phyloP scores from a whole-genome alignment of 2,113 vertebrate species.

The Planiliza haematocheilus region DNA sequence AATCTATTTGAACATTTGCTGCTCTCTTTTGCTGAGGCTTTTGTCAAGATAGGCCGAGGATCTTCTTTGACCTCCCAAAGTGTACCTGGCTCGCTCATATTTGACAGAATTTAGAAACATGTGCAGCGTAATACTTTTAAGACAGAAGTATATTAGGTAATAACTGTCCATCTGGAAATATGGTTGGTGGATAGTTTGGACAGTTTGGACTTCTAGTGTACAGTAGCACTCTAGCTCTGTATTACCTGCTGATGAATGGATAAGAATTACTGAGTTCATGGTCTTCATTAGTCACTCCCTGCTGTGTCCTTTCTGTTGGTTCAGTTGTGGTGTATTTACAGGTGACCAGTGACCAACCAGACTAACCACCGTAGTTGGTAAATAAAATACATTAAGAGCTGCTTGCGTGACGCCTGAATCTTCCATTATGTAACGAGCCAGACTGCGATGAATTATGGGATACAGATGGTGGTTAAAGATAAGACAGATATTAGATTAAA shows the following conservation, averaged over 20 bases:
- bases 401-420: background rate
- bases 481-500: slow-evolving; percentile 1
- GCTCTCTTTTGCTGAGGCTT: background rate
- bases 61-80: too few species aligned
- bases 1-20: background rate
- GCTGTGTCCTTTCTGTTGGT: background rate
- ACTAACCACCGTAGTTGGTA: background rate
- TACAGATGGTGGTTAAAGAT: background rate
- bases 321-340: slow-evolving; percentile 10
- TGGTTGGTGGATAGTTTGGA: too few species aligned
- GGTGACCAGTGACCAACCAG: background rate
- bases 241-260: background rate
- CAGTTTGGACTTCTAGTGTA: too few species aligned
- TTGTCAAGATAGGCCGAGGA: background rate
- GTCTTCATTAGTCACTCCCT: background rate
- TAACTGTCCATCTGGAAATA: too few species aligned
- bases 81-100: too few species aligned
- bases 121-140: too few species aligned
- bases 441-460: slow-evolving; percentile 6
- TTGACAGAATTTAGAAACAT: too few species aligned
- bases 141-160: too few species aligned
- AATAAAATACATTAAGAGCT: background rate
- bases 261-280: background rate
- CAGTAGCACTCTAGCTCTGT: background rate
- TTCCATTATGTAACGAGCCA: background rate